These are phyloP conservation scores for Rhamnusium bicolor DNA, from an alignment of 2,888 invertebrate genomes.

Conservation along the genomic window DNA sequence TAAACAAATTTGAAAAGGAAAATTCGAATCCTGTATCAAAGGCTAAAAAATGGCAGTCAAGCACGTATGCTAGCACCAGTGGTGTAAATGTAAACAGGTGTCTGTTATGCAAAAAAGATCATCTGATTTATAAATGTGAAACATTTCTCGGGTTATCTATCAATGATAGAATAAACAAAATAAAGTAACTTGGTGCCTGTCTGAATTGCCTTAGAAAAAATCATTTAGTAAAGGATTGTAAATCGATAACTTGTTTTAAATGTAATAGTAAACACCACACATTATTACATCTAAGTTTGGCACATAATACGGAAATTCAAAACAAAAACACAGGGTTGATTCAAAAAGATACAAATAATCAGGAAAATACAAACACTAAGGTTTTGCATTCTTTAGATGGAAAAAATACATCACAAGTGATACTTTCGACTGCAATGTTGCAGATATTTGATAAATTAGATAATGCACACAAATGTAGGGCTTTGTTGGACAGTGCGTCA, in stretches of 20 bases:
- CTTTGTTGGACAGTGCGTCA: neutral
- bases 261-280: neutral
- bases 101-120: neutral
- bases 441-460: neutral
- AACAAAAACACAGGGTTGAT: neutral
- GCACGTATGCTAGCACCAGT: neutral
- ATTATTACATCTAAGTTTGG: neutral
- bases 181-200: neutral
- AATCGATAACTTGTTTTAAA: neutral
- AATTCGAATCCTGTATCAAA: neutral
- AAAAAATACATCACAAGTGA: neutral
- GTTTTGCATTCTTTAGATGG: neutral
- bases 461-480: slow-evolving; percentile 6
- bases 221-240: neutral
- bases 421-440: neutral
- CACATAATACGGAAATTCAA: neutral
- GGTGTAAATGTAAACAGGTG: neutral
- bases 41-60: neutral
- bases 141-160: neutral
- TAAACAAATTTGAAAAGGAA: neutral
- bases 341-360: neutral
- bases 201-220: neutral
- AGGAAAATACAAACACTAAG: neutral
- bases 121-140: neutral
- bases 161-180: neutral